Base-by-base conservation (phyloP, 2,888 invertebrate genomes). In the Nymphalis urticae region DNA sequence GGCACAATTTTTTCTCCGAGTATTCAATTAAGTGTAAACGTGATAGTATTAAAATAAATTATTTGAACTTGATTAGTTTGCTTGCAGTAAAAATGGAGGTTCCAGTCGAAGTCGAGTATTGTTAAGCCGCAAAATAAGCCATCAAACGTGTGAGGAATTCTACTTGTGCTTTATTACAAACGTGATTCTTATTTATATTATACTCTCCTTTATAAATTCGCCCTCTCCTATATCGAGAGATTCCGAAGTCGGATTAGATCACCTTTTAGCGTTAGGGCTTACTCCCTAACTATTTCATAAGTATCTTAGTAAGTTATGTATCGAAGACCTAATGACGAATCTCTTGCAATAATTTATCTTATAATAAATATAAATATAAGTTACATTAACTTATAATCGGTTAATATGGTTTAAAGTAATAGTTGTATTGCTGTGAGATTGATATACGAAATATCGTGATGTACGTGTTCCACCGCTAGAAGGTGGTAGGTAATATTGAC, bases 181-280 rank as follows among this genome's bases (percentile, higher is more conserved):
- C 92, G 92, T 92, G 92, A 90, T 92, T 90, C 88, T 88, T 92
- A 91, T 91, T 91, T 92, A 91, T 92, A 92, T 90, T 86, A 89
- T 89, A 88, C 88, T 84, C 78, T 78, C 75, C 66, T 70, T 66
- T 64, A 64, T 66, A 61, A 77, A 75, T 72, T 70, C 76, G 70
- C 74, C 78, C 79, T 81, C 82, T 27, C 32, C 27, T 80, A 80
- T 82, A 82, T 80, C 83, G 84, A 83, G 87, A 88, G 88, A 88
- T 68, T 86, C 85, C 86, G 79, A 82, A 81, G 82, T 78, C 76
- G 88, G 91, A 90, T 91, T 90, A 90, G 82, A 86, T 84, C 80
- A 81, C 84, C 84, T 85, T 83, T 86, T 87, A 87, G 81, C 79
- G 82, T 82, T 80, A 83, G 84, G 82, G 79, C 84, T 85, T 48